Base-by-base conservation (phyloP, 2,113 vertebrate species). In the Vulpes lagopus region DNA sequence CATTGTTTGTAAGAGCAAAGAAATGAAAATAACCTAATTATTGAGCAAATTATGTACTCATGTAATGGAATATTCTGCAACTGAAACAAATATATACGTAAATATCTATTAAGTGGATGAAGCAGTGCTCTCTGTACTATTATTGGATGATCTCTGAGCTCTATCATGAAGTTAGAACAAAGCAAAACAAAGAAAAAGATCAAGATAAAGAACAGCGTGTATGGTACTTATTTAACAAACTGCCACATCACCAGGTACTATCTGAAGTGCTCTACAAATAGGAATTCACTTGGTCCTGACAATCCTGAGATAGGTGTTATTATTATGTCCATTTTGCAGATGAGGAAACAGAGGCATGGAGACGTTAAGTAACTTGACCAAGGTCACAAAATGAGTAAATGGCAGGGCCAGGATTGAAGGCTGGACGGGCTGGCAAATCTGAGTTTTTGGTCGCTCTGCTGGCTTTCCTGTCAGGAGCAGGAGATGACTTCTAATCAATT, bases 21-120 rank as follows among this genome's bases (percentile, higher is more conserved):
- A 95, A 59, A 92, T 89, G 59, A 55, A 94, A 83, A 38, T 38
- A 89, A 84, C 4, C 1, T 81, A 51, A 84, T 65, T 93, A 43
- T 80, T 95, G 78, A 94, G 67, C 73, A 90, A 93, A 59, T 92
- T 81, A 43, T 38, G 43, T 30, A 64, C 30, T 59, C 35, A 23
- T 53, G 38, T 65, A 81, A 64, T 81, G 23, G 51, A 64, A 80
- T 73, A 92, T 78, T 82, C 59, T 64, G 57, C 65, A 89, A 27
- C 11, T 30, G 82, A 51, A 35, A 62, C 19, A 32, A 27, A 43
- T 76, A 49, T 9, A 74, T 74, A 23, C 43, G 6, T 43, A 43
- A 43, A 43, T 69, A 69, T 17, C n/a, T 35, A 73, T 62, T 30
- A 73, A 32, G 38, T 25, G 64, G 27, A 78, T 0, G 5, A 69